Base-by-base conservation (phyloP, 1,140 invertebrate genomes). In the Scaptomyza hsui region DNA sequence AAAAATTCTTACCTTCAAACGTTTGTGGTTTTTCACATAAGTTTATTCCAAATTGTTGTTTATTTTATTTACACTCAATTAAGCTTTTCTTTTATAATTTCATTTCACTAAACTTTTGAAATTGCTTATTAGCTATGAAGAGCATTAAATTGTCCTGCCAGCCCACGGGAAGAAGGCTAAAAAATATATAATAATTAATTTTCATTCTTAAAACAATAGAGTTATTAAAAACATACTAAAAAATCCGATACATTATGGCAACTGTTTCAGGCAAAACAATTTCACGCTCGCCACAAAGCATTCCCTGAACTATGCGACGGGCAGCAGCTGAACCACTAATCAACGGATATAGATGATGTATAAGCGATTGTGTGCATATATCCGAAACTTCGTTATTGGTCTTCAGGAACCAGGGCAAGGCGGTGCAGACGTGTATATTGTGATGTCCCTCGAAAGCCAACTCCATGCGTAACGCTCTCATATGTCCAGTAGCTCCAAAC, bases 401-500 rank as follows among this genome's bases (percentile, higher is more conserved):
- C 7, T 41, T 21, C 15, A 88, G 24, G 19, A 88, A 89, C 1
- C 16, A 32, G 5, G 82, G 82, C 19, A 79, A 44, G 0, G 55
- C 83, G 1, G 78, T 89, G 44, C 44, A 44, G 13, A 78, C 72
- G 3, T 67, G 52, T 6, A 88, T 88, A 16, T 83, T 39, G 4
- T 29, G 35, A 35, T 70, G 72, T 1, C 62, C 35, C 29, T 83
- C 78, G 15, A 76, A 5, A 0, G 12, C 16, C 32, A 88, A 18
- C 24, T 88, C 82, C 53, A 67, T 13, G 18, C 92, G 91, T 4
- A 97, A 51, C 0, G 94, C 92, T 68, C 95, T 95, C 94, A 96
- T 95, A 18, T 96, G 91, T 12, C 93, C 94, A 67, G 94, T 78
- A 0, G 95, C 94, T 1, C 95, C 96, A 70, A 93, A 96, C 78